Base-by-base conservation (phyloP, 2,888 invertebrate genomes). In the Xanthorhoe designata region DNA sequence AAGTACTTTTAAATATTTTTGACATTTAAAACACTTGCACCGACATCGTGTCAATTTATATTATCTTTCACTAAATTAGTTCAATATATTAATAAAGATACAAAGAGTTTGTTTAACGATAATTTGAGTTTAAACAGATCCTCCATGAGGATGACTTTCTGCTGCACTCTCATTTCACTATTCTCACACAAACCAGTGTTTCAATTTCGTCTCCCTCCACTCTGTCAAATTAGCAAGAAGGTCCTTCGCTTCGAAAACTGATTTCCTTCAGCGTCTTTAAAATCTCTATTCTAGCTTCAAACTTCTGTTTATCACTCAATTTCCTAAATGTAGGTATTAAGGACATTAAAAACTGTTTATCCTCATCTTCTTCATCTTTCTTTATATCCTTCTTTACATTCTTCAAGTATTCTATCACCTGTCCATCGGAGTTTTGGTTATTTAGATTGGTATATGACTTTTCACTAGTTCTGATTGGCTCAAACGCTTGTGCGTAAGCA, bases 201-300 rank as follows among this genome's bases (percentile, higher is more conserved):
- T 4, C 4, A 24, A 24, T 24, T 24, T 24, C 24, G 1, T 24
- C 24, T 32, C 8, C 32, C 32, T 4, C 7, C 32, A 32, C 24
- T 24, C 1, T 24, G 32, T 7, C 47, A 47, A n/a, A 13, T 42
- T 66, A 69, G 53, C 62, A 61, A 49, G 69, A 69, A 8, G 69
- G 64, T 1, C 62, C 76, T 3, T 73, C 71, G 10, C 77, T 74
- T 51, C 70, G 75, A 74, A 81, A 84, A 53, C 79, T 83, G 0
- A 85, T 76, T 2, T 81, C 74, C 57, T 83, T 82, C 47, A 89
- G 69, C 2, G 85, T 78, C 59, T 83, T 84, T 35, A 89, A 72
- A 55, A 89, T 84, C 69, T 82, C 85, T 61, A 89, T 88, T 42
- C 81, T 83, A 0, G 87, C 89, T 61, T 86, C 85, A 66, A 86